A percentile compares a stretch with the other conserved stretches of the same genome.
phyloP scores from a whole-genome alignment of 2,888 invertebrate genomes.

The Torymus texanus region DNA sequence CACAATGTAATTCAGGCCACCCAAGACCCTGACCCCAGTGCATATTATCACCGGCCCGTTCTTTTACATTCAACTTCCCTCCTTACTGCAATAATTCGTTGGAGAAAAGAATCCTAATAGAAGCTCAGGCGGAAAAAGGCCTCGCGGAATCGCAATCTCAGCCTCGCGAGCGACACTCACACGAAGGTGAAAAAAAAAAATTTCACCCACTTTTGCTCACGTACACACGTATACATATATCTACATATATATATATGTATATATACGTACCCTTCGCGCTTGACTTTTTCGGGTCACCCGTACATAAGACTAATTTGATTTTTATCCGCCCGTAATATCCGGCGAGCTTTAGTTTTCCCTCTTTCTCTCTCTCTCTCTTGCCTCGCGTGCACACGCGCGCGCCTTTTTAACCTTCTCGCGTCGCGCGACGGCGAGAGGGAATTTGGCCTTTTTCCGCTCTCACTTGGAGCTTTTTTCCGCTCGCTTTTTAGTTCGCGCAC shows the following conservation, averaged over 20 bases:
- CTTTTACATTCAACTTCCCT: too few relatives aligned
- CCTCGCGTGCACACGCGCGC: not conserved
- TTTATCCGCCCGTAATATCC: slow-evolving; percentile 69
- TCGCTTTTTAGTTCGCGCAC: not conserved
- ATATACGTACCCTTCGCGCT: not conserved
- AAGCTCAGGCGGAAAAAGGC: too few relatives aligned
- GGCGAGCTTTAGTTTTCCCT: slow-evolving; percentile 55
- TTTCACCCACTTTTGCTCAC: not conserved
- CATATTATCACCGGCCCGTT: too few relatives aligned
- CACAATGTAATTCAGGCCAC: too few relatives aligned
- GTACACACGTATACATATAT: not conserved
- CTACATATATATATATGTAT: not conserved
- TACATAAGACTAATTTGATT: slow-evolving; percentile 71
- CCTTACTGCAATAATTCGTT: too few relatives aligned
- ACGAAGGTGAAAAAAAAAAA: too few relatives aligned
- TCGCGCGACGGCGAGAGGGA: not conserved
- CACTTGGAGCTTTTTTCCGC: not conserved
- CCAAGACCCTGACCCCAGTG: too few relatives aligned
- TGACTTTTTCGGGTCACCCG: slow-evolving; percentile 63
- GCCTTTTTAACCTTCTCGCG: slow-evolving; percentile 53
- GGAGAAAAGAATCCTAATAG: too few relatives aligned
- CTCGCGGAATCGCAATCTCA: slow-evolving; percentile 38
- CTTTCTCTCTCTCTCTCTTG: too few relatives aligned
- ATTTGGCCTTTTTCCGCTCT: not conserved
- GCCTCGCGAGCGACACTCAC: slow-evolving; percentile 16